A percentile compares a stretch with the other conserved stretches of the same genome.
These are phyloP conservation scores for Eubasilissa splendida DNA, from an alignment of 2,888 invertebrate species.

Conservation along the genomic window DNA sequence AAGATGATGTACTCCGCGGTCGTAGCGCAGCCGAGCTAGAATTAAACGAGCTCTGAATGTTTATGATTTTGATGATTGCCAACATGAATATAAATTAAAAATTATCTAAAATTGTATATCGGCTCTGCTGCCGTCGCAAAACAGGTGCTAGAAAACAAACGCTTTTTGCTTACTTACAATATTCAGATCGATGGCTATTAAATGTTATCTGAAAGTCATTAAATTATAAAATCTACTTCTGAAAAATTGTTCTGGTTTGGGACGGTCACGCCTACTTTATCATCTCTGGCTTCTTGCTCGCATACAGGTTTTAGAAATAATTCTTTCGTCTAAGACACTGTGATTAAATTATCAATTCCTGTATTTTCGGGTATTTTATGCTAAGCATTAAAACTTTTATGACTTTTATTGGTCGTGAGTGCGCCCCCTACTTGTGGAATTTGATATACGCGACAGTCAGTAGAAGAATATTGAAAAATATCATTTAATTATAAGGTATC, in stretches of 20 bases:
- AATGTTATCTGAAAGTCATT: constrained; percentile 52
- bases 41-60: constrained; percentile 42
- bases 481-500: constrained; percentile 13
- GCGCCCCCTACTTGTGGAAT: constrained; percentile 34
- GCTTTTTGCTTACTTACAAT: constrained; percentile 40
- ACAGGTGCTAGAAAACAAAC: constrained; percentile 40
- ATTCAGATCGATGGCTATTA: constrained; percentile 43
- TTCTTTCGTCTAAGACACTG: constrained; percentile 20
- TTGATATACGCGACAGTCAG: constrained; percentile 34
- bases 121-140: constrained; percentile 23
- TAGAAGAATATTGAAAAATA: constrained; percentile 27
- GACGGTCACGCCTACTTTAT: constrained; percentile 21
- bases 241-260: constrained; percentile 46
- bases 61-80: constrained; percentile 45
- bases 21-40: constrained; percentile 34
- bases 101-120: constrained; percentile 56
- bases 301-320: constrained; percentile 22
- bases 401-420: constrained; percentile 36
- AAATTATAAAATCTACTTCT: constrained; percentile 47
- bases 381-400: constrained; percentile 40
- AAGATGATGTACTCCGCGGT: constrained; percentile 8
- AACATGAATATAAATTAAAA: constrained; percentile 59
- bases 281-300: constrained; percentile 4
- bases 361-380: constrained; percentile 39
- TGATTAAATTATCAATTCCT: constrained; percentile 43